These are phyloP conservation scores for Pelodiscus sinensis DNA, from an alignment of 2,113 vertebrate species.

Conservation along the genomic window DNA sequence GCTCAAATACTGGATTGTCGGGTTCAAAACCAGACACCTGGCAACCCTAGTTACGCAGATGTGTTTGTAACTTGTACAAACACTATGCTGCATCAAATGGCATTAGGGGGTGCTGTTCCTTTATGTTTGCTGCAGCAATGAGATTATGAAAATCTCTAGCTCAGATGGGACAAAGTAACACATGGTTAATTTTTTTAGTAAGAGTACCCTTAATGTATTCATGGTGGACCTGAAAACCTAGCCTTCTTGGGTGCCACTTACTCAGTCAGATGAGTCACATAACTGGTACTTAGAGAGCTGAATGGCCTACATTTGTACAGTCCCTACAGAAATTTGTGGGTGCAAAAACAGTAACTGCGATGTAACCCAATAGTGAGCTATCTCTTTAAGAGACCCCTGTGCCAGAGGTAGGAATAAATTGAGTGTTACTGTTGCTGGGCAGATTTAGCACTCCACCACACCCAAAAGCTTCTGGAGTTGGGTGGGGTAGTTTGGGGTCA, in stretches of 20 bases:
- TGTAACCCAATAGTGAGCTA: too few relatives aligned
- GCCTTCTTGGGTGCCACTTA: neutral
- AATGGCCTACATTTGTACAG: neutral
- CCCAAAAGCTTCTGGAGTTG: too few relatives aligned
- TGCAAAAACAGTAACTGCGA: neutral
- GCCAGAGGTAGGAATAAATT: too few relatives aligned
- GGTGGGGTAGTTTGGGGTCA: too few relatives aligned
- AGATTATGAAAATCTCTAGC: neutral
- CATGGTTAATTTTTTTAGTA: neutral
- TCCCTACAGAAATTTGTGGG: neutral
- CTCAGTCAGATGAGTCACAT: neutral
- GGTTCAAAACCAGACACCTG: too few relatives aligned
- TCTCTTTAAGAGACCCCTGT: too few relatives aligned
- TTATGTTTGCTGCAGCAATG: neutral
- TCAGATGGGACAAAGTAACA: neutral
- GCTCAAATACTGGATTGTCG: too few relatives aligned
- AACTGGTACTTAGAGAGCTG: neutral
- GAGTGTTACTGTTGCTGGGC: too few relatives aligned
- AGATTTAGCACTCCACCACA: too few relatives aligned
- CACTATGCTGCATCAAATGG: fast-evolving
- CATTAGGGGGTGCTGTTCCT: neutral
- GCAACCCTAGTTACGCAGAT: too few relatives aligned
- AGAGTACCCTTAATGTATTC: neutral
- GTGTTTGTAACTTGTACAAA: neutral
- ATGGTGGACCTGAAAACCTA: neutral